phyloP scores from a whole-genome alignment of 2,888 invertebrate species.

The Temnothorax unifasciatus region DNA sequence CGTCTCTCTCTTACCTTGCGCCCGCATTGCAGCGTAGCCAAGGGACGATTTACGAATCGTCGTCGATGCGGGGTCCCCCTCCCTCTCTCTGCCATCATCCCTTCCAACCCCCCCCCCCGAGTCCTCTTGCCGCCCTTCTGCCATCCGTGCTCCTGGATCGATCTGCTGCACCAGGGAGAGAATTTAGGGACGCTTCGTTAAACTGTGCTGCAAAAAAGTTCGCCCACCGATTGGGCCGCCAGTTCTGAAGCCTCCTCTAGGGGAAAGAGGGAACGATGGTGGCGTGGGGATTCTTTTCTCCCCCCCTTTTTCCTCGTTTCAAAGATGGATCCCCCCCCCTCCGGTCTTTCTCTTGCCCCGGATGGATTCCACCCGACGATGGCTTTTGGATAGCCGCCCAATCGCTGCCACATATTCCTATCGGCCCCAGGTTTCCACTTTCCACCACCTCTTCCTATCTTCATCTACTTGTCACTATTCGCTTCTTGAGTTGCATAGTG shows the following conservation, averaged over 20 bases:
- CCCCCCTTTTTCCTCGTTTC: conserved; percentile 42
- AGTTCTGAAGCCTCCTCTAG: conserved; percentile 65
- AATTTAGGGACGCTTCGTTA: conserved; percentile 83
- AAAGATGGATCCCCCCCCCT: conserved; percentile 39
- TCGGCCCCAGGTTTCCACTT: conserved; percentile 61
- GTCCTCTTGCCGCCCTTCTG: conserved; percentile 37
- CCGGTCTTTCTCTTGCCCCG: conserved; percentile 54
- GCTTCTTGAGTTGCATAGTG: conserved; percentile 22
- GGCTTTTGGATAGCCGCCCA: conserved; percentile 85
- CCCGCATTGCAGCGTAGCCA: conserved; percentile 76
- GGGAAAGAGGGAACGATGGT: conserved; percentile 16
- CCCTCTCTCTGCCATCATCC: conserved; percentile 50
- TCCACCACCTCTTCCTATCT: conserved; percentile 51
- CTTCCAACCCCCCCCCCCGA: conserved; percentile 15
- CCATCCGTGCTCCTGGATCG: conserved; percentile 71
- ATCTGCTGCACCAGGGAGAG: conserved; percentile 76
- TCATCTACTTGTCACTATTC: conserved; percentile 58
- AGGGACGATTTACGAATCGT: conserved; percentile 76
- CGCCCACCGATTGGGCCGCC: conserved; percentile 73
- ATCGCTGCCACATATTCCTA: conserved; percentile 83
- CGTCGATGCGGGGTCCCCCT: conserved; percentile 72
- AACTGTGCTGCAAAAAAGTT: conserved; percentile 74
- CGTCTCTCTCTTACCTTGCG: conserved; percentile 58
- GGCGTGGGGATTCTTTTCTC: conserved; percentile 53
- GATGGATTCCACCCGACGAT: conserved; percentile 74